Evolutionary conservation across 2,797 vertebrate species (phyloP).

Genomic region (Numenius phaeopus): DNA sequence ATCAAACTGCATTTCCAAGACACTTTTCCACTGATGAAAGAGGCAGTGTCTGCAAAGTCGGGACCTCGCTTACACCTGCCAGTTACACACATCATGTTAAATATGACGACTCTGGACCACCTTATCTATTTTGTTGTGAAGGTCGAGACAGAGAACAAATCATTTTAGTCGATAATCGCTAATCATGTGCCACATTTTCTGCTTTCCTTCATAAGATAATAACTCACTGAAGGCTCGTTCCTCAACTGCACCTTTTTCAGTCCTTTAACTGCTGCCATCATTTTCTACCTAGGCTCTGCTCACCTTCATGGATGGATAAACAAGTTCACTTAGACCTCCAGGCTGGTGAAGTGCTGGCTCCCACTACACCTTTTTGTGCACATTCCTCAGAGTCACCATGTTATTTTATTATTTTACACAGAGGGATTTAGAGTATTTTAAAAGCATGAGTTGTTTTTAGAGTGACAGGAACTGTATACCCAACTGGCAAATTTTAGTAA

Average conservation of each 20-base stretch:
- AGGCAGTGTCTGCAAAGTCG: background rate
- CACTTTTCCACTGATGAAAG: background rate
- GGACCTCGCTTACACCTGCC: background rate
- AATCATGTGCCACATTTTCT: background rate
- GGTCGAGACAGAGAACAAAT: background rate
- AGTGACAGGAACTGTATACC: background rate
- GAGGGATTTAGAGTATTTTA: background rate
- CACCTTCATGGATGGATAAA: background rate
- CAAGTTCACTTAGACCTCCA: background rate
- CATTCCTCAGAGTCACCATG: background rate
- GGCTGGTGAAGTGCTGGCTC: background rate
- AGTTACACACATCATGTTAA: background rate
- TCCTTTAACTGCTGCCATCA: background rate
- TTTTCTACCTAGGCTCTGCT: background rate
- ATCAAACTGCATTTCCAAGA: background rate
- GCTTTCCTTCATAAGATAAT: fast-evolving
- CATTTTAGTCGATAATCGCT: background rate
- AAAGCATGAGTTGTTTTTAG: background rate
- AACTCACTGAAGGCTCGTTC: background rate
- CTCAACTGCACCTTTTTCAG: background rate
- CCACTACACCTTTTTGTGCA: background rate
- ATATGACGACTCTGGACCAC: fast-evolving
- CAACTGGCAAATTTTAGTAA: conserved; percentile 26
- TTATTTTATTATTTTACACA: conserved; percentile 16
- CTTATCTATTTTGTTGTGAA: background rate